Evolutionary conservation across 1,140 invertebrate genomes (phyloP).

Genomic region (Planococcus citri): DNA sequence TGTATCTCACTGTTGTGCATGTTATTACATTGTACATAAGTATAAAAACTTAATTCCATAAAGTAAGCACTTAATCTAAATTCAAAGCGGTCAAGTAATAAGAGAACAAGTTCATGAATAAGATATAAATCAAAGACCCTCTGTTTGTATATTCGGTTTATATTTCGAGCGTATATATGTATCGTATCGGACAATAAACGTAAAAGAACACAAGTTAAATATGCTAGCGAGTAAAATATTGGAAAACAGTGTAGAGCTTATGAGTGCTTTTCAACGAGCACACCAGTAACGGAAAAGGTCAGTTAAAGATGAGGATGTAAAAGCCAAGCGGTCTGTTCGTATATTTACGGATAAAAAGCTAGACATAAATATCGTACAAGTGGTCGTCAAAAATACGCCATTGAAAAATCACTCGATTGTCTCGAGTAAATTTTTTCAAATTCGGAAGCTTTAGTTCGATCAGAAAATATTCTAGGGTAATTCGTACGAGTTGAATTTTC

Average conservation of each 20-base stretch:
- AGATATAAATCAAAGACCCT: constrained; percentile 2
- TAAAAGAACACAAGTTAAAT: background rate
- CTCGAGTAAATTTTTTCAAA: too few relatives aligned
- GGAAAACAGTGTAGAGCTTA: background rate
- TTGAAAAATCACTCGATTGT: background rate
- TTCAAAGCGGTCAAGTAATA: background rate
- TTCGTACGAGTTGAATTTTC: too few relatives aligned
- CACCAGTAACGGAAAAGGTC: background rate
- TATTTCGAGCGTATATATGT: too few relatives aligned
- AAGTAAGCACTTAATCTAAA: background rate
- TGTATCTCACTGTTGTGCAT: too few relatives aligned
- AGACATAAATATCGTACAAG: background rate
- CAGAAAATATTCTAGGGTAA: too few relatives aligned
- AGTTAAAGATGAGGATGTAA: constrained; percentile 7
- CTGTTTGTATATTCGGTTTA: background rate
- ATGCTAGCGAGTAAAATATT: background rate
- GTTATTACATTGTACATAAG: too few relatives aligned
- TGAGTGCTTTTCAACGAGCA: background rate
- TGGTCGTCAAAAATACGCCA: too few relatives aligned
- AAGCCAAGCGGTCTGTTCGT: background rate
- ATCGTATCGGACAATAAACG: background rate
- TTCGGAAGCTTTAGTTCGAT: too few relatives aligned
- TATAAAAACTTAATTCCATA: constrained; percentile 4
- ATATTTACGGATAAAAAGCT: background rate
- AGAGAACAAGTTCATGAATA: background rate